Percentiles rank a stretch among this genome's conserved stretches.
Conservation (phyloP, 2,888 invertebrate species). For the Pristionchus mayeri region DNA sequence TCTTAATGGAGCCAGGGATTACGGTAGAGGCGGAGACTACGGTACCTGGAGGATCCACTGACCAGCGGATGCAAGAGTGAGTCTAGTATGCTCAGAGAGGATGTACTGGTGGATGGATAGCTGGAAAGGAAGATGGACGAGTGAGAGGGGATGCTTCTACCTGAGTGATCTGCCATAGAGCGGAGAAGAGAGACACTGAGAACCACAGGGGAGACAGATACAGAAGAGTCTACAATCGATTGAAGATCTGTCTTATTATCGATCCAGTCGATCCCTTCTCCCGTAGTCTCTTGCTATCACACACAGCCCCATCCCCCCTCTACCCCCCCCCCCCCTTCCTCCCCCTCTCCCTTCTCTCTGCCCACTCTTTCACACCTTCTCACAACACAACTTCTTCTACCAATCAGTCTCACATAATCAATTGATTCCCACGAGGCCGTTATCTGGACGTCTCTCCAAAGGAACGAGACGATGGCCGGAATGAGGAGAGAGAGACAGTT, state of each 20-base stretch:
- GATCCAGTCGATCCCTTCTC: background rate
- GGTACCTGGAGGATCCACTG: conserved; percentile 48
- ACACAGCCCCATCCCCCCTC: no score
- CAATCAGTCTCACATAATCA: conserved; percentile 68
- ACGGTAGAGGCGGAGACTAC: background rate
- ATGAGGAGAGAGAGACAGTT: conserved; percentile 57
- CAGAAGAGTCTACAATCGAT: conserved; percentile 9
- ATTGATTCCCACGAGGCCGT: conserved; percentile 75
- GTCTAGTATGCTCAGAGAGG: conserved; percentile 8
- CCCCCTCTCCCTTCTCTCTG: background rate
- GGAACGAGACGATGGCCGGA: conserved; percentile 68
- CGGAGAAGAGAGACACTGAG: background rate
- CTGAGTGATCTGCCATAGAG: conserved; percentile 46
- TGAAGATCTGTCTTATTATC: background rate
- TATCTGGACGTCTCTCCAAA: conserved; percentile 62
- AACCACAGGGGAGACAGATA: conserved; percentile 15
- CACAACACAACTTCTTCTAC: background rate
- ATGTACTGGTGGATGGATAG: conserved; percentile 6
- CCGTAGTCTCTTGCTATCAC: no score
- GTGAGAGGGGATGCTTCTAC: background rate
- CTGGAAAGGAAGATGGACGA: background rate
- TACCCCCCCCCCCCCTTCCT: background rate
- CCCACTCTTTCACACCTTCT: background rate
- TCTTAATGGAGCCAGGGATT: conserved; percentile 56
- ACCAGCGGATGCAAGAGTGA: conserved; percentile 35